Evolutionary conservation across 2,888 invertebrate species (phyloP).

Genomic region (Strigamia maritima): DNA sequence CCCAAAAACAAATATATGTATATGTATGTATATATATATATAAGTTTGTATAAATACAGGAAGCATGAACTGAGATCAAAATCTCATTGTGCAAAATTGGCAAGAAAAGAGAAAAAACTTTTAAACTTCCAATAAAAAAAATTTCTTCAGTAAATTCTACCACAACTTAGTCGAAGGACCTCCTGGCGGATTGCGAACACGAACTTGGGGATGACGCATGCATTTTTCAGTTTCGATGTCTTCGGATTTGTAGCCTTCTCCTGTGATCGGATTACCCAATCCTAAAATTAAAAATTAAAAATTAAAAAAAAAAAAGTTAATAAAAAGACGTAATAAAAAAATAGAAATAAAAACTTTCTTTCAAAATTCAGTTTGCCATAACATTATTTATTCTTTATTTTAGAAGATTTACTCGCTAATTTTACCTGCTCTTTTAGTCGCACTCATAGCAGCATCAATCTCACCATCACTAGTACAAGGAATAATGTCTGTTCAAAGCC

Average conservation of each 20-base stretch:
- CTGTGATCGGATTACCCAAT: neutral
- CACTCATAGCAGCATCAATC: neutral
- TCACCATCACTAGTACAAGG: neutral
- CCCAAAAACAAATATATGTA: neutral
- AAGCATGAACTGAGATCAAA: neutral
- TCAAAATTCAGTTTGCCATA: neutral
- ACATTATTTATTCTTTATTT: neutral
- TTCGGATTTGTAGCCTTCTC: neutral
- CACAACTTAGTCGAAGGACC: slow-evolving; percentile 15
- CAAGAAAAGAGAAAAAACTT: neutral
- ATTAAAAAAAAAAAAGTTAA: neutral
- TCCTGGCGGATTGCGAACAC: slow-evolving; percentile 19
- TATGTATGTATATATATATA: neutral
- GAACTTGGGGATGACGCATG: neutral
- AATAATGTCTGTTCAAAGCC: neutral
- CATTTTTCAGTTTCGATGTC: neutral
- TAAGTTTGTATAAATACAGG: slow-evolving; percentile 5
- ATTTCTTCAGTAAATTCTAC: neutral
- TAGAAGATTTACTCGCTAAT: neutral
- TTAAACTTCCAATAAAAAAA: neutral
- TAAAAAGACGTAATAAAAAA: neutral
- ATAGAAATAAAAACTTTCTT: neutral
- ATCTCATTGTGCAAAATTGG: slow-evolving; percentile 10
- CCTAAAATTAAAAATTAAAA: neutral
- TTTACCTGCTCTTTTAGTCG: neutral